These are phyloP conservation scores for Rapana venosa DNA, from an alignment of 2,888 invertebrate species.

Conservation along the genomic window DNA sequence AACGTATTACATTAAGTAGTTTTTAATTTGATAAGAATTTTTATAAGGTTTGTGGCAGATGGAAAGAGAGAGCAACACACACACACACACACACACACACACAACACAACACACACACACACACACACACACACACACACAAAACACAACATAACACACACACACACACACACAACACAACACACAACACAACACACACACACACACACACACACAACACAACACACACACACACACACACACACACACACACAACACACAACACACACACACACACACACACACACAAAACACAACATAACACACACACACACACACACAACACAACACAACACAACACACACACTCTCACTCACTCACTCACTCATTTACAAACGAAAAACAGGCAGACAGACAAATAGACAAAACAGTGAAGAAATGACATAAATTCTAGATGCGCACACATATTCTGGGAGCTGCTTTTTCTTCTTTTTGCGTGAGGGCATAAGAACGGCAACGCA, in stretches of 20 bases:
- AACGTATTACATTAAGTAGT: too few relatives aligned
- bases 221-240: not conserved
- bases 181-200: too few relatives aligned
- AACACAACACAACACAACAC: not conserved
- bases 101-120: not conserved
- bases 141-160: too few relatives aligned
- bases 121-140: not conserved
- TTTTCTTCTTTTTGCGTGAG: too few relatives aligned
- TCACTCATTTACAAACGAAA: not conserved
- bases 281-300: not conserved
- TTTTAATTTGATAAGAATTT: too few relatives aligned
- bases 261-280: not conserved
- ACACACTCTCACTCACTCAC: not conserved
- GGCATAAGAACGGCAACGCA: too few relatives aligned
- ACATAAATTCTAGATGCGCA: too few relatives aligned
- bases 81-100: constrained; percentile 24
- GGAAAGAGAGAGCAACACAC: not conserved
- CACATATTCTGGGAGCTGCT: too few relatives aligned
- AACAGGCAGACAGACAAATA: not conserved
- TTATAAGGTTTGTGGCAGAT: too few relatives aligned
- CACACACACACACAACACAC: not conserved
- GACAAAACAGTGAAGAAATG: not conserved
- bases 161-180: too few relatives aligned
- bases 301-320: not conserved
- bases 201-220: not conserved